Percentiles rank a stretch among this genome's conserved stretches.
Conservation (phyloP, 2,888 invertebrate species). For the Rhagonycha fulva region DNA sequence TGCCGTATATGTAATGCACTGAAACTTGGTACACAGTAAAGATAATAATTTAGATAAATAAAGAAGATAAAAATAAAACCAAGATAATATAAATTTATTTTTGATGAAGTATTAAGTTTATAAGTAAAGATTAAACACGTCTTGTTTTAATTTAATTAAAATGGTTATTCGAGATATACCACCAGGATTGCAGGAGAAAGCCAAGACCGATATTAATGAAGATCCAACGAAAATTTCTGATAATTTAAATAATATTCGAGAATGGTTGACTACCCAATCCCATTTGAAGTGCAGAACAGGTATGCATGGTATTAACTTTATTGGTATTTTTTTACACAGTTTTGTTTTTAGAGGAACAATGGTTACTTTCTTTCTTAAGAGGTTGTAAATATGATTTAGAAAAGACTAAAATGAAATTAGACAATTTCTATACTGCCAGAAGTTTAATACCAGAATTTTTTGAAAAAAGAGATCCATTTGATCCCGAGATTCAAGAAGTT, state of each 20-base stretch:
- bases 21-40: too few species aligned
- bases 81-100: not conserved
- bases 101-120: not conserved
- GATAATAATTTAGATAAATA: too few species aligned
- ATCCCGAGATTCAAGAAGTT: slow-evolving; percentile 42
- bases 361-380: slow-evolving; percentile 59
- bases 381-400: slow-evolving; percentile 62
- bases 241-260: slow-evolving; percentile 59
- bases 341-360: slow-evolving; percentile 58
- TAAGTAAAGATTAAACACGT: too few species aligned
- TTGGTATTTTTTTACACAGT: not conserved
- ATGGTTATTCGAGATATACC: slow-evolving; percentile 32
- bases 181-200: slow-evolving; percentile 58
- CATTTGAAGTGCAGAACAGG: slow-evolving; percentile 63
- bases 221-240: slow-evolving; percentile 55
- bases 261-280: slow-evolving; percentile 62
- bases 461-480: slow-evolving; percentile 56
- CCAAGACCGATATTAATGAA: slow-evolving; percentile 60
- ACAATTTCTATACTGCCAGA: slow-evolving; percentile 63
- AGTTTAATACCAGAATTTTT: slow-evolving; percentile 64
- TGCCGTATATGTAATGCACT: too few species aligned
- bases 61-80: too few species aligned
- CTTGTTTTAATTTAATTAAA: not conserved
- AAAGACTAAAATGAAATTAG: slow-evolving; percentile 60
- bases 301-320: slow-evolving; percentile 39